Conservation (phyloP, 2,113 vertebrate species). For the Ptilorrhoa leucosticta region DNA sequence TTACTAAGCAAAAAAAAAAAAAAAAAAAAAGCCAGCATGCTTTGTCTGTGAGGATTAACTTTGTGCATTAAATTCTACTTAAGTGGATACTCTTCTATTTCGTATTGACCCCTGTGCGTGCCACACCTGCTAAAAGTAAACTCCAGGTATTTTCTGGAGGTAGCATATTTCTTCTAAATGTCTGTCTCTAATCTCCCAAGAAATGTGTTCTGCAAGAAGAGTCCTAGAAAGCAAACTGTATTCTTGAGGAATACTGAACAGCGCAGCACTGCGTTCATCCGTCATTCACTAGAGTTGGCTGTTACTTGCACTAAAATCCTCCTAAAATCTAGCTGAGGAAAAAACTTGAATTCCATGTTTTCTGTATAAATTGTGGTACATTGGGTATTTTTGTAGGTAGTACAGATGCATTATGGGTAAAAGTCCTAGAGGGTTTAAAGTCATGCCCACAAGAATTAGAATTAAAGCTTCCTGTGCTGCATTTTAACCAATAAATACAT, state of each 20-base stretch:
- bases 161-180: neutral
- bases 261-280: neutral
- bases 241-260: neutral
- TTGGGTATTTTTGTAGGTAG: neutral
- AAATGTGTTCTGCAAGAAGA: neutral
- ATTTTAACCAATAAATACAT: neutral
- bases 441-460: neutral
- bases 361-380: neutral
- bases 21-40: neutral
- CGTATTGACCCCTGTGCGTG: neutral
- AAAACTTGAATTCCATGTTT: neutral
- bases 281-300: neutral
- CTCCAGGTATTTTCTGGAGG: neutral
- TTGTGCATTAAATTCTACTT: slow-evolving; percentile 40
- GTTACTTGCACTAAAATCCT: neutral
- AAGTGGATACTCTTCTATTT: neutral
- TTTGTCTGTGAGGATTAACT: slow-evolving; percentile 40
- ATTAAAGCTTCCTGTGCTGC: neutral
- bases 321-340: neutral
- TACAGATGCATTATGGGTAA: neutral
- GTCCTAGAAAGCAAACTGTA: neutral
- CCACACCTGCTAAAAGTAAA: neutral
- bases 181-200: neutral
- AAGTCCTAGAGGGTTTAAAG: neutral
- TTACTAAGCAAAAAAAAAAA: neutral